Percentiles rank a stretch among this genome's conserved stretches.
These are phyloP conservation scores for Zelostemma sp. DNA, from an alignment of 1,140 invertebrate species.

Conservation along the genomic window DNA sequence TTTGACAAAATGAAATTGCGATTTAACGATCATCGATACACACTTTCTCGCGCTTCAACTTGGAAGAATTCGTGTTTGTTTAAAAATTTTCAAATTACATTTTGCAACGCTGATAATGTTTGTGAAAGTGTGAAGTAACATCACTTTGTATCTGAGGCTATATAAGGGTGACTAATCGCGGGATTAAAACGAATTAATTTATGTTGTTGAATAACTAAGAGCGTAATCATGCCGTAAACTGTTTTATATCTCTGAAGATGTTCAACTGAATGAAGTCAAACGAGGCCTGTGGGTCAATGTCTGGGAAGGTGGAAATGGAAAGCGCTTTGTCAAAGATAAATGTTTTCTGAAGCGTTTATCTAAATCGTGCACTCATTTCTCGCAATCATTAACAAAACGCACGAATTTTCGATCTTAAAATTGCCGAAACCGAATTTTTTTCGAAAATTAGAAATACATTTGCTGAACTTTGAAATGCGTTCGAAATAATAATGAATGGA, in stretches of 20 bases:
- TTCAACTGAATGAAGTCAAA: constrained; percentile 45
- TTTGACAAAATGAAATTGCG: neutral
- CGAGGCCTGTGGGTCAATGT: constrained; percentile 44
- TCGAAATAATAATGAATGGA: neutral
- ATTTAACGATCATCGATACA: neutral
- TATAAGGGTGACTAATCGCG: neutral
- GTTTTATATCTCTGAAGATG: constrained; percentile 24
- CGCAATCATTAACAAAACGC: too few relatives aligned
- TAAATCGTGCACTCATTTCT: neutral
- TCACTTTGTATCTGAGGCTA: neutral
- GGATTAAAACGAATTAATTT: constrained; percentile 30
- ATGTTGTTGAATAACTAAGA: constrained; percentile 33
- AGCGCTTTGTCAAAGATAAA: constrained; percentile 42
- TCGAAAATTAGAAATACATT: too few relatives aligned
- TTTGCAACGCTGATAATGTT: too few relatives aligned
- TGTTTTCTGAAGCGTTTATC: constrained; percentile 15
- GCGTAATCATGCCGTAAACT: constrained; percentile 35
- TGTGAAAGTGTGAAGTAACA: too few relatives aligned
- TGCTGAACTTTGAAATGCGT: too few relatives aligned
- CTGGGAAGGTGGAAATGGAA: constrained; percentile 45
- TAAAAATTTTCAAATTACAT: too few relatives aligned
- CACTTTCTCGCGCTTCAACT: too few relatives aligned
- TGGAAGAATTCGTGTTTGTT: too few relatives aligned
- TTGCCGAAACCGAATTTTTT: too few relatives aligned
- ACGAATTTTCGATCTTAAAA: too few relatives aligned